These are phyloP conservation scores for Connochaetes taurinus DNA, from an alignment of 2,113 vertebrate species.

Conservation along the genomic window DNA sequence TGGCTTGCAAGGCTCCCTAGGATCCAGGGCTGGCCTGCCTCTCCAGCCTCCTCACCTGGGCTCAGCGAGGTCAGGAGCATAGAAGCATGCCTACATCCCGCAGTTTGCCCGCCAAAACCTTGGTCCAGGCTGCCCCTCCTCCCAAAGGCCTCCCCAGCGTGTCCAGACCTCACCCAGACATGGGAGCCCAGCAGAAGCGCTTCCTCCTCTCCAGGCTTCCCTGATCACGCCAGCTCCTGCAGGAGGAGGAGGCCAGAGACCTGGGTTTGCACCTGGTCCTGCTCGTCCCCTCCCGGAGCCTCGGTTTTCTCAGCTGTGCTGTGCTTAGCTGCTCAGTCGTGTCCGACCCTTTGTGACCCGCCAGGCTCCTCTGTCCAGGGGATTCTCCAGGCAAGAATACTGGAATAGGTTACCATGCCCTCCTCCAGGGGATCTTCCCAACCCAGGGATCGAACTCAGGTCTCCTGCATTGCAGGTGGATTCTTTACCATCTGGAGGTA, in stretches of 20 bases:
- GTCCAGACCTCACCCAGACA: too few species aligned
- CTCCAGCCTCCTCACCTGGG: too few species aligned
- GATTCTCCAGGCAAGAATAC: not conserved
- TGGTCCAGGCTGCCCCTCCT: not conserved
- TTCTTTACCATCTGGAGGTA: not conserved
- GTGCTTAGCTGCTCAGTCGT: not conserved
- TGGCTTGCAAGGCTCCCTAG: not conserved
- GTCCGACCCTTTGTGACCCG: not conserved
- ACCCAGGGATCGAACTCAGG: not conserved
- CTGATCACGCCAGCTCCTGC: not conserved
- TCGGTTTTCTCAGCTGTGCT: not conserved
- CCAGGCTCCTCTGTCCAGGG: not conserved
- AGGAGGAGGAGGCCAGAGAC: too few species aligned
- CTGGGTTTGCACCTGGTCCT: not conserved
- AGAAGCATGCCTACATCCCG: accelerated
- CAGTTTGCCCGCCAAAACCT: accelerated
- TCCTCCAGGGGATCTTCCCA: not conserved
- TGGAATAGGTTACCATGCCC: not conserved
- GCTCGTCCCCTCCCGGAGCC: not conserved
- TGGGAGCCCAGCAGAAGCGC: too few species aligned
- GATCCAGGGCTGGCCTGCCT: not conserved
- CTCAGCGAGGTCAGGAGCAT: too few species aligned
- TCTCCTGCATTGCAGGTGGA: not conserved
- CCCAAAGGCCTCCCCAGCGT: not conserved
- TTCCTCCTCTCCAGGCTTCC: not conserved